phyloP scores from a whole-genome alignment of 2,797 vertebrate genomes.

The Lateolabrax maculatus region DNA sequence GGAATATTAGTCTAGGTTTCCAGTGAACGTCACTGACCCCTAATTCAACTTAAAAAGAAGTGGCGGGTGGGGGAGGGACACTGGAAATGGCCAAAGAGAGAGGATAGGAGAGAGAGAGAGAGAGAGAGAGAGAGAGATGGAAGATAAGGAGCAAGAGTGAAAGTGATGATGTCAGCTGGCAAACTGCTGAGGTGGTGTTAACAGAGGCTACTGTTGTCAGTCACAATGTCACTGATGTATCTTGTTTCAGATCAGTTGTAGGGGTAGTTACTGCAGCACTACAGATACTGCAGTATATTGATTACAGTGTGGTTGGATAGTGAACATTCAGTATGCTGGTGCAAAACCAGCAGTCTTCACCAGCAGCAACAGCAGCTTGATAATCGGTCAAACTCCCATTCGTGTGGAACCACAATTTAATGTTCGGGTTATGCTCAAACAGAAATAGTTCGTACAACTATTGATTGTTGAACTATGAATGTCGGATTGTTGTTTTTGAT shows the following conservation, averaged over 20 bases:
- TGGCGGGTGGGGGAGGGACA: background rate
- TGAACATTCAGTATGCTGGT: background rate
- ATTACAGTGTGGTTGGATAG: background rate
- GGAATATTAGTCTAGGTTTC: conserved; percentile 89
- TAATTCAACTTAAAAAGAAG: conserved; percentile 83
- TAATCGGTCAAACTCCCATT: background rate
- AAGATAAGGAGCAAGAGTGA: too few relatives aligned
- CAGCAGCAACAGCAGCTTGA: background rate
- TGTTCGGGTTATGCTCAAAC: background rate
- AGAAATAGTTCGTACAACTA: background rate
- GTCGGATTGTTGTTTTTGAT: background rate
- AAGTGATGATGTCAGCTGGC: conserved; percentile 56
- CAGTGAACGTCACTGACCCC: conserved; percentile 84
- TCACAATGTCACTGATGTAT: conserved; percentile 23
- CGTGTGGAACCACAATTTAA: background rate
- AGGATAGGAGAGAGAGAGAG: background rate
- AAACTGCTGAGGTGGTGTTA: conserved; percentile 50
- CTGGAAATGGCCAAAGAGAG: conserved; percentile 10
- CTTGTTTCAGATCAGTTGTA: background rate
- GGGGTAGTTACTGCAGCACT: background rate
- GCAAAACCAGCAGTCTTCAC: background rate
- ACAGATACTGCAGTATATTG: background rate
- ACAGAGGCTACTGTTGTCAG: background rate
- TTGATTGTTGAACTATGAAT: conserved; percentile 4
- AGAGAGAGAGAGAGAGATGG: conserved; percentile 16